phyloP scores from a whole-genome alignment of 2,113 vertebrate genomes.

The Cyanoderma ruficeps region DNA sequence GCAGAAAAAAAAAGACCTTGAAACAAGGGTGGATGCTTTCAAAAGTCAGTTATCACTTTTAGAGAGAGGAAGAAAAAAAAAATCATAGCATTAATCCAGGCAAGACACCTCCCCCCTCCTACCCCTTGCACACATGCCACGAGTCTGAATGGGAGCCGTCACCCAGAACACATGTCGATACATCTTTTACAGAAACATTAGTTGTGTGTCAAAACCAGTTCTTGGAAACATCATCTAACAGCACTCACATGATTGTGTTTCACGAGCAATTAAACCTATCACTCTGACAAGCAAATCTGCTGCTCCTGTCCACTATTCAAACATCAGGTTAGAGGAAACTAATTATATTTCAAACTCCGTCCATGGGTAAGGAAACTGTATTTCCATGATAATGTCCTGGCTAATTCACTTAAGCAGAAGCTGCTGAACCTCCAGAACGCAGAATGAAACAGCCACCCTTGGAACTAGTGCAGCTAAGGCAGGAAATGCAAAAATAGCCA shows the following conservation, averaged over 20 bases:
- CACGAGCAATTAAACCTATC: conserved; percentile 43
- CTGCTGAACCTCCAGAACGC: neutral
- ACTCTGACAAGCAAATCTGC: neutral
- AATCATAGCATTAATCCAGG: neutral
- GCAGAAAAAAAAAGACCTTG: neutral
- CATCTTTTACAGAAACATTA: conserved; percentile 26
- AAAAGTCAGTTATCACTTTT: neutral
- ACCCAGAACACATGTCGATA: conserved; percentile 4
- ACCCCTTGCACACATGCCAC: neutral
- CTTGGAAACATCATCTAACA: conserved; percentile 30
- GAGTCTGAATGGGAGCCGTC: neutral
- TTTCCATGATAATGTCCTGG: neutral
- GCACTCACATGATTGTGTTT: neutral
- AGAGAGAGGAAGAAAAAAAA: neutral
- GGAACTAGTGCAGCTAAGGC: neutral
- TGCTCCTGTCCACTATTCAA: neutral
- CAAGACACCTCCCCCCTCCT: neutral
- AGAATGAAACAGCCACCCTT: neutral
- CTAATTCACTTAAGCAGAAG: neutral
- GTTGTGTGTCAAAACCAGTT: conserved; percentile 29
- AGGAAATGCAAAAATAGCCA: conserved; percentile 48
- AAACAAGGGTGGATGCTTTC: neutral
- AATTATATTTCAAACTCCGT: neutral
- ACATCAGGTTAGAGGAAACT: neutral
- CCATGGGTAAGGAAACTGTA: neutral